Evolutionary conservation across 2,113 vertebrate genomes (phyloP), one percentile per base, ranked within the genome.

Genomic region (Pachyramphus minor): DNA sequence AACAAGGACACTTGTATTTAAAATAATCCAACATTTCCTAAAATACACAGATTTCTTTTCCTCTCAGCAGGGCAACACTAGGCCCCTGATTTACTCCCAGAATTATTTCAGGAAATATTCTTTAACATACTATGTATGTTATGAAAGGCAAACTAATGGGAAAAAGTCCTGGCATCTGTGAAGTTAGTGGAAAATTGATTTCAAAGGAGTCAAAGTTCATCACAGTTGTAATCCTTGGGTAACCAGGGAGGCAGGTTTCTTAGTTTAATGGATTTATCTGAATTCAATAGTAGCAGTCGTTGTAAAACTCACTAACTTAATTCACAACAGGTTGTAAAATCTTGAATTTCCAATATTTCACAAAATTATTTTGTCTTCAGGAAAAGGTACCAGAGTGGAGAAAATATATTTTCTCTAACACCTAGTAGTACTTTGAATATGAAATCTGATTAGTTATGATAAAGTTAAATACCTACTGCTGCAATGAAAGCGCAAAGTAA

Each of bases 11-110:
- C 42, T 90, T 69, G 30, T 68, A 58, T 95, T 91, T 81, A 72
- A 89, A 97, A 84, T 89, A 93, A 84, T 84, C 53, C 63, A 79
- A 2, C 5, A 8, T 93, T 95, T 94, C 84, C 63, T 87, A 85
- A 95, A 96, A 96, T 91, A 95, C 58, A 67, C 91, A 88, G 30
- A 76, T 90, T 76, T 79, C 67, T 94, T 35, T 87, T 94, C 79
- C 79, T 94, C 88, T 93, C 96, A 93, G 96, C 94, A 94, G 95
- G 94, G 63, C 59, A 79, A 45, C 78, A 83, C 45, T 25, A 92
- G 79, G 39, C 30, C 27, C 67, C 59, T 58, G 75, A 62, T 86
- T 80, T 93, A 63, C 45, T 88, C 67, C 8, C 53, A 67, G 63
- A 90, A 86, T 88, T 94, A 77, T 88, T 96, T 86, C 68, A 86